phyloP scores from a whole-genome alignment of 2,113 vertebrate species.

The Coptodon rendalli region DNA sequence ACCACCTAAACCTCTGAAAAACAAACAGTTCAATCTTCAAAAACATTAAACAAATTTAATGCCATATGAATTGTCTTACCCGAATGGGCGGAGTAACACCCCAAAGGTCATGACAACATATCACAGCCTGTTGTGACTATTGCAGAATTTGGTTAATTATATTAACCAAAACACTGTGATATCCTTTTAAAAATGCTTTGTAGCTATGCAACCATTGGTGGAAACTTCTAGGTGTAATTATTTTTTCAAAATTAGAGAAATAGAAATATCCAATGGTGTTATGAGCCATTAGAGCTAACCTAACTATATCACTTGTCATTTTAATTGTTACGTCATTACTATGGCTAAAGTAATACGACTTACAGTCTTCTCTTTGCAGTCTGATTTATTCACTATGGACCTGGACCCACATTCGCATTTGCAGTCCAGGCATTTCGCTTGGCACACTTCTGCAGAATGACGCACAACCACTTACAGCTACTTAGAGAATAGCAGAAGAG shows the following conservation, averaged over 20 bases:
- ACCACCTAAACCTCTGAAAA: rapidly evolving
- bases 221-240: not conserved
- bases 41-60: not conserved
- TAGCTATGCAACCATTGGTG: not conserved
- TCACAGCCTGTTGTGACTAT: not conserved
- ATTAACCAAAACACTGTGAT: not conserved
- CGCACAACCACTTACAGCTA: constrained; percentile 24
- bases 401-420: not conserved
- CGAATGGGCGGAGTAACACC: not conserved
- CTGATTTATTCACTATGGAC: not conserved
- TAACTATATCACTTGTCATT: not conserved
- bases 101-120: not conserved
- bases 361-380: not conserved
- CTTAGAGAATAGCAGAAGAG: constrained; percentile 19
- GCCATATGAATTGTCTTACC: not conserved
- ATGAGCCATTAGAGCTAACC: not conserved
- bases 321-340: not conserved
- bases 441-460: constrained; percentile 18
- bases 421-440: constrained; percentile 12
- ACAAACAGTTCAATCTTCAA: not conserved
- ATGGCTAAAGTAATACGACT: not conserved
- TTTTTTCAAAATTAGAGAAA: not conserved
- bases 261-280: not conserved
- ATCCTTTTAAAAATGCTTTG: not conserved
- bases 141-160: not conserved